A percentile compares a stretch with the other conserved stretches of the same genome.
phyloP scores from a whole-genome alignment of 2,113 vertebrate species.

The Delphinus delphis region DNA sequence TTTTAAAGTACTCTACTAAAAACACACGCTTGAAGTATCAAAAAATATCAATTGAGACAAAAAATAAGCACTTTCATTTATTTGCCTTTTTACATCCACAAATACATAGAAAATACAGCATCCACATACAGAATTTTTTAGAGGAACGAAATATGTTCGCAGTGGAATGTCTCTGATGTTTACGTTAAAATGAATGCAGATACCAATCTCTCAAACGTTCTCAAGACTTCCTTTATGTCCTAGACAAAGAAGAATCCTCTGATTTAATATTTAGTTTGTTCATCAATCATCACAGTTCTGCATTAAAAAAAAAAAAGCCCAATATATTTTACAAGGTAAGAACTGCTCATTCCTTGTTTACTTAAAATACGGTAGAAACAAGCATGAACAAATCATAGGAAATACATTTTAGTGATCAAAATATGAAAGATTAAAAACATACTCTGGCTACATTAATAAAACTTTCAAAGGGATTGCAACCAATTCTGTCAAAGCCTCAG shows the following conservation, averaged over 20 bases:
- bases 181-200: slow-evolving; percentile 32
- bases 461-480: slow-evolving; percentile 60
- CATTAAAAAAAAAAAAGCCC: background rate
- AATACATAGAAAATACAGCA: slow-evolving; percentile 31
- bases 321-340: slow-evolving; percentile 47
- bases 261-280: slow-evolving; percentile 39
- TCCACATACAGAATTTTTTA: background rate
- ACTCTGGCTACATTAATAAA: slow-evolving; percentile 53
- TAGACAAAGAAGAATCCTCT: slow-evolving; percentile 15
- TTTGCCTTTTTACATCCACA: slow-evolving; percentile 20
- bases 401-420: slow-evolving; percentile 55
- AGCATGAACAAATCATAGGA: slow-evolving; percentile 38
- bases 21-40: slow-evolving; percentile 18
- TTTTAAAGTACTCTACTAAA: slow-evolving; percentile 27
- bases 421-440: slow-evolving; percentile 73
- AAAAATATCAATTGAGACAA: background rate
- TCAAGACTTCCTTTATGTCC: slow-evolving; percentile 30
- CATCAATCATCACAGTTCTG: slow-evolving; percentile 40
- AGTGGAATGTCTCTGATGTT: slow-evolving; percentile 49
- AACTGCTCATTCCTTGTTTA: slow-evolving; percentile 45
- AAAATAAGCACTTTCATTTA: slow-evolving; percentile 14
- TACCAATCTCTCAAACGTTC: slow-evolving; percentile 20
- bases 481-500: slow-evolving; percentile 56
- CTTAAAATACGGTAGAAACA: slow-evolving; percentile 53
- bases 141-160: slow-evolving; percentile 19